Base-by-base conservation (phyloP, 1,140 invertebrate species). In the Panonychus citri region DNA sequence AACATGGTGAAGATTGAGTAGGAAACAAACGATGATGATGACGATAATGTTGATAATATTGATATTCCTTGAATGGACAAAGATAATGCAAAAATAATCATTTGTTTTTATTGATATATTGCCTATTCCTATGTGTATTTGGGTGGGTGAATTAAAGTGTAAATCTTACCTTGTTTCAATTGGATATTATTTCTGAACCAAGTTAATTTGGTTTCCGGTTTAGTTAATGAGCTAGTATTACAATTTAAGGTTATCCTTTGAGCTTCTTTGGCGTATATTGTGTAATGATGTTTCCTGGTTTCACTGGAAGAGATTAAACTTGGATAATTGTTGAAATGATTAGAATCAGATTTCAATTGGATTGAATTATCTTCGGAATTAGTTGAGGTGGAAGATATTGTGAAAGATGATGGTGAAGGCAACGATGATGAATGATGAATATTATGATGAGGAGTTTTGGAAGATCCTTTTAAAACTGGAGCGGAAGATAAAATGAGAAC, bases 141-240 rank as follows among this genome's bases (percentile, higher is more conserved):
- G n/a, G n/a, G n/a, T n/a, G n/a, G n/a, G n/a, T n/a, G n/a, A 34
- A 34, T 5, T 34, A 34, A 34, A 34, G 30, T 34, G 12, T 17
- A 43, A 39, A 10, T 26, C 19, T 53, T 53, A 52, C 56, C 56
- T 57, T 52, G 10, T 19, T 26, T 49, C 30, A 54, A 10, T 48
- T 21, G 51, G 2, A 58, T 42, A 13, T 58, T 59, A 53, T 82
- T 82, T 57, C 83, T 75, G 67, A 81, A 88, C 86, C 86, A 91
- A 34, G 83, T 75, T 54, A 91, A 81, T 67, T 78, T 79, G 17
- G 85, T 81, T n/a, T 84, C 81, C 1, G 87, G 87, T 69, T 89
- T 87, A 3, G 85, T 79, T 63, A 85, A 82, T 62, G 76, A 77
- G 26, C 21, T 53, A 46, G 85, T 83, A 49, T 78, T 73, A 66